Conservation (phyloP, 2,888 invertebrate species). For the Lutraria lutraria region DNA sequence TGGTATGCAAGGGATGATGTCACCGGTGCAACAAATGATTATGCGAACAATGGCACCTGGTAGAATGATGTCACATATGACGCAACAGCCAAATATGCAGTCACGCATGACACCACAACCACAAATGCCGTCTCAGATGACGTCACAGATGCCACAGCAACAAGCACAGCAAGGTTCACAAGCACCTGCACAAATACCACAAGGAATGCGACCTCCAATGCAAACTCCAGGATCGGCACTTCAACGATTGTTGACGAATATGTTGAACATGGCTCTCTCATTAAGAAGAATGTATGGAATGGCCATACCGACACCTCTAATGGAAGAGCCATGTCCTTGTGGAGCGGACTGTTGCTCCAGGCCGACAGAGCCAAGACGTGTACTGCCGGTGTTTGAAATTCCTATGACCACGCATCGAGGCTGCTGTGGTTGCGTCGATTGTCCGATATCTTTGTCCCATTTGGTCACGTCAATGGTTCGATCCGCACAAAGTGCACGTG, state of each 20-base stretch:
- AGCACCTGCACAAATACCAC: background rate
- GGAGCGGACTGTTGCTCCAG: constrained; percentile 62
- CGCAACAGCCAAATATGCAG: background rate
- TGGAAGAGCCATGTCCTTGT: constrained; percentile 69
- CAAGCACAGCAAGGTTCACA: background rate
- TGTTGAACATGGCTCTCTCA: constrained; percentile 42
- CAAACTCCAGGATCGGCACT: constrained; percentile 20
- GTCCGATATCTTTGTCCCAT: constrained; percentile 58
- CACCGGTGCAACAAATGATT: constrained; percentile 19
- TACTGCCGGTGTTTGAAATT: constrained; percentile 60
- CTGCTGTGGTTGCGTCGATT: constrained; percentile 68
- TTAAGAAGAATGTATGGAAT: constrained; percentile 49
- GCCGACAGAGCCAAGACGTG: constrained; percentile 59
- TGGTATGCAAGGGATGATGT: constrained; percentile 22
- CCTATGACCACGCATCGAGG: constrained; percentile 61
- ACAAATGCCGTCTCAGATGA: background rate
- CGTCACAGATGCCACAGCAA: background rate
- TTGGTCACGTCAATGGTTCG: constrained; percentile 51
- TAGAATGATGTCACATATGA: constrained; percentile 29
- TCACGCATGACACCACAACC: background rate
- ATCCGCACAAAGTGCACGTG: constrained; percentile 32
- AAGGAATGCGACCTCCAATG: background rate
- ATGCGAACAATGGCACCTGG: background rate
- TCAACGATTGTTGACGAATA: constrained; percentile 42
- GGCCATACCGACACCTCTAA: constrained; percentile 34